Evolutionary conservation across 37 sponge, comb jelly and placozoan species (phyloP), one percentile per base, ranked within the genome.

Genomic region (Spongilla lacustris): DNA sequence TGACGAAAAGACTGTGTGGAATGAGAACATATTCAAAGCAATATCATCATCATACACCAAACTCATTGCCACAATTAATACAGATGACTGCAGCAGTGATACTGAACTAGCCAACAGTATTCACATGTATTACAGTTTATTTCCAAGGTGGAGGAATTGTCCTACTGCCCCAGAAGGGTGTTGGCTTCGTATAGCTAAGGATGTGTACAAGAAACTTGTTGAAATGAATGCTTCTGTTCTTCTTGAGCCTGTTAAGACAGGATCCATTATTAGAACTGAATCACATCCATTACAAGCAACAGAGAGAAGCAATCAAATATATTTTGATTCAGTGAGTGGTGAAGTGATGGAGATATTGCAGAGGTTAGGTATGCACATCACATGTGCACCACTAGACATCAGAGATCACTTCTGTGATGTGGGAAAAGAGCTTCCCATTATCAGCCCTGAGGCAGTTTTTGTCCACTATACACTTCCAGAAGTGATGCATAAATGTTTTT

Each of bases 31-130:
- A 1, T 66, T 95, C 37, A 50, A 81, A 19, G 86, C 86, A 2
- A 90, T 90, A 71, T 26, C 89, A 0, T 79, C 96, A 24, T 90
- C 93, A 19, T 95, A 92, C 83, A 84, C 85, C 21, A 17, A 84
- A 5, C 81, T 95, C 50, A 75, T 95, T 10, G 35, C 36, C 3
- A 36, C 66, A 23, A 23, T 41, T 19, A 46, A 12, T 9, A 1
- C 2, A 75, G 41, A 41, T 9, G 41, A 41, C 6, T 41, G 41
- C 41, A 41, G 6, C 41, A 41, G 41, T 6, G 6, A 6, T 6
- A 6, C 3, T 41, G 41, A 41, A 41, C 41, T 41, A 41, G 41
- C 35, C 22, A 2, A 35, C 28, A 13, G 17, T 86, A 14, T 22
- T 0, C 25, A 13, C 9, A 21, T 2, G 24, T 87, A 87, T 50